phyloP scores from a whole-genome alignment of 2,797 vertebrate species.

The Masticophis lateralis region DNA sequence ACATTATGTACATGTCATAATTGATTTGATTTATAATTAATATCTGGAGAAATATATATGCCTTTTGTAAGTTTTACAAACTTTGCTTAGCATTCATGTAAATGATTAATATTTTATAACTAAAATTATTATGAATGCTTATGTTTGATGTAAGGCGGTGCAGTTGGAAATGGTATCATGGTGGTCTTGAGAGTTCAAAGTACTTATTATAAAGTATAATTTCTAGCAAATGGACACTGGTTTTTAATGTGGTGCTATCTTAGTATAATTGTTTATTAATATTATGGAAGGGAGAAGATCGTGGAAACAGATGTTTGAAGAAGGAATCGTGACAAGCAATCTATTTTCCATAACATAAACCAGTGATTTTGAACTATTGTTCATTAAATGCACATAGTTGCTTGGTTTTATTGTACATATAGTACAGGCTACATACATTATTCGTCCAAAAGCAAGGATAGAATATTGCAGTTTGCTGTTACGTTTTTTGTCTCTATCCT shows the following conservation, averaged over 20 bases:
- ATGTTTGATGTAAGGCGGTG: background rate
- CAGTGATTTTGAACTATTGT: background rate
- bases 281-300: background rate
- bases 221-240: background rate
- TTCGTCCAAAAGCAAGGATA: background rate
- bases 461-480: background rate
- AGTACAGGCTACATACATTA: background rate
- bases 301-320: background rate
- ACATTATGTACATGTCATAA: background rate
- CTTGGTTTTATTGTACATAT: background rate
- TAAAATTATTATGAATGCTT: background rate
- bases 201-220: background rate
- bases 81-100: background rate
- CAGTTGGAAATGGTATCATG: background rate
- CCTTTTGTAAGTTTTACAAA: background rate
- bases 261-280: background rate
- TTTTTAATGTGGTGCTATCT: background rate
- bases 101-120: background rate
- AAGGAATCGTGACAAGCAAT: background rate
- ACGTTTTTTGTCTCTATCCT: background rate
- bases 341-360: background rate
- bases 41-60: background rate
- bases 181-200: background rate
- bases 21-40: background rate
- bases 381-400: background rate